phyloP scores from a whole-genome alignment of 2,113 vertebrate species.

The Gulo gulo region DNA sequence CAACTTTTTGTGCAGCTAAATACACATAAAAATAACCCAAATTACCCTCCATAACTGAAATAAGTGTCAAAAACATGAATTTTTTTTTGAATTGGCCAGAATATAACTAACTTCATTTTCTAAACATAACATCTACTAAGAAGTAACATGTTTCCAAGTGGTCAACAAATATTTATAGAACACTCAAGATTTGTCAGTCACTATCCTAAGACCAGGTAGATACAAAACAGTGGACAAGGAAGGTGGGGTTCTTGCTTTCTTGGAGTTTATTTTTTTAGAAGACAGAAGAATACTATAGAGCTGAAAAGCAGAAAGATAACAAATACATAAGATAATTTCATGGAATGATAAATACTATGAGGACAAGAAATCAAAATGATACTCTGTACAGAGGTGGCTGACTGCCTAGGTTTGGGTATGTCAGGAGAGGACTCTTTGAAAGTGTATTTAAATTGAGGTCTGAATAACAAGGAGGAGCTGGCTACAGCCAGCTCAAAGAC shows the following conservation, averaged over 20 bases:
- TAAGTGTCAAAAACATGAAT: background rate
- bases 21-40: background rate
- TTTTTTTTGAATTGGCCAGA: background rate
- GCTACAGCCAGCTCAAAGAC: background rate
- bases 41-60: background rate
- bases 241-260: background rate
- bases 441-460: background rate
- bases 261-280: background rate
- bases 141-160: background rate
- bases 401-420: background rate
- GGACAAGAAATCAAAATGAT: background rate
- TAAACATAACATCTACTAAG: background rate
- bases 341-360: background rate
- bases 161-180: background rate
- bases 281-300: background rate
- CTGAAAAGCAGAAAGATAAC: background rate
- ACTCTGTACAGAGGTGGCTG: background rate
- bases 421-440: background rate
- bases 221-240: background rate
- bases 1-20: background rate
- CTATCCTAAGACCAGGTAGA: background rate
- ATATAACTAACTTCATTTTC: background rate
- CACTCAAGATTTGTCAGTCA: background rate
- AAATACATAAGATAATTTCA: background rate
- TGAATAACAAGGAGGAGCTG: background rate